Evolutionary conservation across 2,888 invertebrate species (phyloP).

Genomic region (Cecidostiba fungosa): DNA sequence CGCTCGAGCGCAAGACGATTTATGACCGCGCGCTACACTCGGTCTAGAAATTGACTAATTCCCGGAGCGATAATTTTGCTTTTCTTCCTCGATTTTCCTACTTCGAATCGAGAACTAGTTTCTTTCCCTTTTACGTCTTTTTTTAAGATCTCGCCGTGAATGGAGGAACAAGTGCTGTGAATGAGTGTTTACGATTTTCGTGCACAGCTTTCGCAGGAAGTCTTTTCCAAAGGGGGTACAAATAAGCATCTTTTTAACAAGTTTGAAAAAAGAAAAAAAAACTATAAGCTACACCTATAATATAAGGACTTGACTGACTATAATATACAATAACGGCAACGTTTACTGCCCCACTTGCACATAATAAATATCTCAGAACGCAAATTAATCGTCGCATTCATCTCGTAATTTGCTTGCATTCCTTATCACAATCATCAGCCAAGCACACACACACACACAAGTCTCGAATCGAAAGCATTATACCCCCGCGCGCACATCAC

Average conservation of each 20-base stretch:
- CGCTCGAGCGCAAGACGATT: conserved; percentile 29
- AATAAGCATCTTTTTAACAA: background rate
- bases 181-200: conserved; percentile 10
- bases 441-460: background rate
- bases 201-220: background rate
- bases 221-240: background rate
- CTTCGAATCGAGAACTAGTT: background rate
- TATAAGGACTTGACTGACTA: background rate
- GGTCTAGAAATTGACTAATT: conserved; percentile 44
- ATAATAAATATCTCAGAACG: background rate
- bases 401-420: background rate
- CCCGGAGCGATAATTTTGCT: conserved; percentile 29
- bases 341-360: background rate
- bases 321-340: background rate
- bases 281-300: background rate
- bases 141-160: background rate
- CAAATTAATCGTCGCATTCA: background rate
- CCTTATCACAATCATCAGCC: background rate
- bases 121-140: background rate
- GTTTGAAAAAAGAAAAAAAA: background rate
- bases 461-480: background rate
- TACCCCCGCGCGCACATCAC: too few species aligned
- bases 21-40: background rate
- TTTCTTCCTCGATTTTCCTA: conserved; percentile 1
- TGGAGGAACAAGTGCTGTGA: background rate